Conservation (phyloP, 1,140 invertebrate genomes). For the Temnothorax longispinosus region DNA sequence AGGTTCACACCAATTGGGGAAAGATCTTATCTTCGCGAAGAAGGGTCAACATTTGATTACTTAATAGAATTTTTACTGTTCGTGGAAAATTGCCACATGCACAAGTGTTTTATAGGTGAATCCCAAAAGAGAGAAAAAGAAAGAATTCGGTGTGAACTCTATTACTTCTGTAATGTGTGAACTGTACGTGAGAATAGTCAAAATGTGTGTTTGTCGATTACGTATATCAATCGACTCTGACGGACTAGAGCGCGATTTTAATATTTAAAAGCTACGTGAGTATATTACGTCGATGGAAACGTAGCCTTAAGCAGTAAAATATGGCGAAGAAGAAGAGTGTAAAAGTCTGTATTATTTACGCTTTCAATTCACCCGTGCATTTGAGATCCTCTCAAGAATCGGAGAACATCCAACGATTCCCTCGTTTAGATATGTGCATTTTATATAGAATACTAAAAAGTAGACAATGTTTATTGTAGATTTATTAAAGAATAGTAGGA, state of each 20-base stretch:
- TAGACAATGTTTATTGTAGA: neutral
- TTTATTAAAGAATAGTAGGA: neutral
- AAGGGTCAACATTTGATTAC: neutral
- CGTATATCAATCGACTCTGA: neutral
- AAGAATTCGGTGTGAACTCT: neutral
- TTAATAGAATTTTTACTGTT: neutral
- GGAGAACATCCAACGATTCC: neutral
- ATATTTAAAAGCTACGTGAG: neutral
- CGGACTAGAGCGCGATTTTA: neutral
- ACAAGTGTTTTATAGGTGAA: no score
- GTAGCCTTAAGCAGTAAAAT: slow-evolving; percentile 8
- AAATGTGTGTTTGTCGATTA: neutral
- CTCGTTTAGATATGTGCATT: neutral
- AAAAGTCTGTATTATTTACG: slow-evolving; percentile 31
- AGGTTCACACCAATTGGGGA: neutral
- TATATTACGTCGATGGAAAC: neutral
- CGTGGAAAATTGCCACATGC: neutral
- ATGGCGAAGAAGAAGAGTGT: neutral
- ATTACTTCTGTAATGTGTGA: neutral
- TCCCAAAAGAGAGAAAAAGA: neutral
- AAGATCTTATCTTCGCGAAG: neutral
- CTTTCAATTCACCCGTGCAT: slow-evolving; percentile 14
- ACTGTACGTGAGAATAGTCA: neutral
- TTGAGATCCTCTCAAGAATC: neutral
- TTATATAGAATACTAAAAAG: neutral